Evolutionary conservation across 2,113 vertebrate genomes (phyloP).

Genomic region (Scolopax mira): DNA sequence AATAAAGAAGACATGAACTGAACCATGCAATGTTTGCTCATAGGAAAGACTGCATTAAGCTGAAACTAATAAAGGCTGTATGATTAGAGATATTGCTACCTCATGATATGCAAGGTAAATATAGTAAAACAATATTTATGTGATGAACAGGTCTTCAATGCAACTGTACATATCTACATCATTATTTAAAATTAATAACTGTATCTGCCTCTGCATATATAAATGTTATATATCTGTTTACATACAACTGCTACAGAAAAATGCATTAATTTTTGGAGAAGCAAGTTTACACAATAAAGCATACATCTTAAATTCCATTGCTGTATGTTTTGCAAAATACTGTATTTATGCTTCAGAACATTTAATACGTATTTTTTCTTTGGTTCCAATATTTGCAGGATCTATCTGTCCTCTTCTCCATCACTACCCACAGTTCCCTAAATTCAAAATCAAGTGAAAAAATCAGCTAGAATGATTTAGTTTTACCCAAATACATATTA

Average conservation of each 20-base stretch:
- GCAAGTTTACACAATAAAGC: not conserved
- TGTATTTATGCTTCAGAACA: not conserved
- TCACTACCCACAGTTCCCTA: not conserved
- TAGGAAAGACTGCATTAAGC: not conserved
- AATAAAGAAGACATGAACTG: not conserved
- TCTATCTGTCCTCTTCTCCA: not conserved
- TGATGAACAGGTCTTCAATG: not conserved
- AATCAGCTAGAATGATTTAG: not conserved
- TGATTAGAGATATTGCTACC: not conserved
- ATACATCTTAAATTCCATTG: not conserved
- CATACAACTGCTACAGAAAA: not conserved
- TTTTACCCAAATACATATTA: not conserved
- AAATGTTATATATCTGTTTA: not conserved
- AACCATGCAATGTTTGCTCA: not conserved
- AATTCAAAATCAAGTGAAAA: not conserved
- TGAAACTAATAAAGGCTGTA: not conserved
- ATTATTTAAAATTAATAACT: not conserved
- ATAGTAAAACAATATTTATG: not conserved
- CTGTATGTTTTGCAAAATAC: not conserved
- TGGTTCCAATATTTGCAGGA: not conserved
- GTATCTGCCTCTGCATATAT: not conserved
- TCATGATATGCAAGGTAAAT: not conserved
- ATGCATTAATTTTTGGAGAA: not conserved
- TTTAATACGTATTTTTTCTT: not conserved
- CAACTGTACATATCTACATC: not conserved